phyloP scores from a whole-genome alignment of 2,888 invertebrate genomes.

The Cheilosia impressa region DNA sequence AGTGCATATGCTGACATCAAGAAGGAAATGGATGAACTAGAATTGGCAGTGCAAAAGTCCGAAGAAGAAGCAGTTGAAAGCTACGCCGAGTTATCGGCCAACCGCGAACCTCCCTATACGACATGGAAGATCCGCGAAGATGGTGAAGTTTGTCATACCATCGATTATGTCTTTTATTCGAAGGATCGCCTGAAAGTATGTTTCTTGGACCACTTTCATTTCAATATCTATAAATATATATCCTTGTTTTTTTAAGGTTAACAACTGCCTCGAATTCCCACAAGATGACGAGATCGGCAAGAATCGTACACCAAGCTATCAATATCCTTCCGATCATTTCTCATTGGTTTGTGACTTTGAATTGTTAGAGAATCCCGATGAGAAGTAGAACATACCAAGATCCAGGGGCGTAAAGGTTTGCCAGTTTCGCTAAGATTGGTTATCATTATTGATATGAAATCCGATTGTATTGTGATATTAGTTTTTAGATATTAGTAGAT shows the following conservation, averaged over 20 bases:
- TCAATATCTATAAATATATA: neutral
- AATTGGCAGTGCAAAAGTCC: slow-evolving; percentile 35
- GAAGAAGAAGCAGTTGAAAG: slow-evolving; percentile 66
- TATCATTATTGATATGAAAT: slow-evolving; percentile 45
- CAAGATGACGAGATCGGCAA: slow-evolving; percentile 87
- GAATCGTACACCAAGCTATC: slow-evolving; percentile 87
- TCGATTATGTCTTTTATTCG: slow-evolving; percentile 90
- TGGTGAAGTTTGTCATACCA: slow-evolving; percentile 89
- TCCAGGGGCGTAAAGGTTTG: slow-evolving; percentile 34
- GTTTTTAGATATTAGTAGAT: slow-evolving; percentile 80
- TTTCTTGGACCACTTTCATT: neutral
- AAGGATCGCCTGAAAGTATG: slow-evolving; percentile 85
- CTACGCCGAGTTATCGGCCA: slow-evolving; percentile 78
- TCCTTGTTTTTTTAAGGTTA: slow-evolving; percentile 78
- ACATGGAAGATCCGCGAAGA: slow-evolving; percentile 91
- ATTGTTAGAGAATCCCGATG: slow-evolving; percentile 76
- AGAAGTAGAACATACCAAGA: slow-evolving; percentile 34
- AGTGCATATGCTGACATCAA: slow-evolving; percentile 85
- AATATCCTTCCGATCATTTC: slow-evolving; percentile 91
- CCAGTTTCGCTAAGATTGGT: slow-evolving; percentile 67
- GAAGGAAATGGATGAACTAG: slow-evolving; percentile 76
- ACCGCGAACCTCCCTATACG: slow-evolving; percentile 88
- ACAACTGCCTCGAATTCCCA: slow-evolving; percentile 85
- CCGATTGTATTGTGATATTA: slow-evolving; percentile 81
- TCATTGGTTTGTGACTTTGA: slow-evolving; percentile 88